Evolutionary conservation across 2,888 invertebrate species (phyloP), one percentile per base, ranked within the genome.

Genomic region (Dicranocentrus wangi): DNA sequence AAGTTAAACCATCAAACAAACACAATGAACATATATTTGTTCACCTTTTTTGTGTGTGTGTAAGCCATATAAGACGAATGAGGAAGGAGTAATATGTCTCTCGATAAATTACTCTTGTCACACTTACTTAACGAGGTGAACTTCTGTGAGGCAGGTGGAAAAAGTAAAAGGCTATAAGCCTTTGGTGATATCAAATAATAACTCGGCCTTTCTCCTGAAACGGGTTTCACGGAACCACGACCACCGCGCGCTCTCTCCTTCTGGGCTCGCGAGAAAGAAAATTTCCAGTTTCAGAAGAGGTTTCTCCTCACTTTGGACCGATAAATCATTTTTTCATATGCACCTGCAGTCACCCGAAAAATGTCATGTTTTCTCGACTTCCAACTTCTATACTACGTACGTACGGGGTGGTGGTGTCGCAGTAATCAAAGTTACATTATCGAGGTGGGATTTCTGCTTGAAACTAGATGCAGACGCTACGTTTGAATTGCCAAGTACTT

Each of bases 61-160:
- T n/a, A 42, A n/a, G 60, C 17, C 17, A 10, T 32, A 10, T n/a
- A n/a, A 32, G 17, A 23, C 17, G 25, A 25, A 17, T 39, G 39
- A 61, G 17, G 66, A 17, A 65, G 8, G 17, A 23, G 65, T 72
- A 72, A 68, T 80, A 73, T 68, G 72, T 80, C 72, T 66, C 68
- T 73, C 72, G 60, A 68, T 80, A 73, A 80, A 80, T 80, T 80
- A 73, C 80, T 80, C 80, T 60, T 80, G 80, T 80, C 80, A 80
- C 80, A 80, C 72, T 79, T 79, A 70, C 72, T 73, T 80, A 80
- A 80, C 80, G 80, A 80, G 80, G 72, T 80, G 72, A 79, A 47
- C 73, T 66, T 72, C 66, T 32, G 72, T 66, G 80, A 80, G 43
- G 73, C 80, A 80, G 80, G 80, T 80, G 78, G 65, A 23, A 17